Conservation (phyloP, 2,888 invertebrate species). For the Chalcosyrphus nemorum region DNA sequence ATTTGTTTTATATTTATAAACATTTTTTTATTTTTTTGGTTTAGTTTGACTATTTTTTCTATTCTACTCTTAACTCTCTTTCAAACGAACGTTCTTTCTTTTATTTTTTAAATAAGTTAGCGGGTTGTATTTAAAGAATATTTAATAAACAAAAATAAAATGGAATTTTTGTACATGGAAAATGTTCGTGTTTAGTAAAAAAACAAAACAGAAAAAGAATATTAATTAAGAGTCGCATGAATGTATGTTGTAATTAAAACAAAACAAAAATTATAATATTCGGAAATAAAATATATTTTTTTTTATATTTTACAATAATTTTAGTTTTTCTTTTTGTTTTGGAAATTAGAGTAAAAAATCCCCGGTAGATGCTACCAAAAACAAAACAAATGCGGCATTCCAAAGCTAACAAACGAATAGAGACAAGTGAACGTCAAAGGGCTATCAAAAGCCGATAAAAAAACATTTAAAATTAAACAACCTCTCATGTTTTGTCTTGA, state of each 20-base stretch:
- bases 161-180: slow-evolving; percentile 48
- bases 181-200: slow-evolving; percentile 30
- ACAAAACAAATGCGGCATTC: no score
- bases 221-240: slow-evolving; percentile 46
- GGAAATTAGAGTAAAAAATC: no score
- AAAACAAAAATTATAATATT: slow-evolving; percentile 43
- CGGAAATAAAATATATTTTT: slow-evolving; percentile 61
- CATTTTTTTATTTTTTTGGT: slow-evolving; percentile 35
- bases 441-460: no score
- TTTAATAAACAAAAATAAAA: slow-evolving; percentile 27
- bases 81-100: slow-evolving; percentile 1
- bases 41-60: slow-evolving; percentile 30
- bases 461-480: no score
- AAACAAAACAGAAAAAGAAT: no score
- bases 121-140: slow-evolving; percentile 62
- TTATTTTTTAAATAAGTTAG: slow-evolving; percentile 37
- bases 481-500: no score
- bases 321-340: not conserved
- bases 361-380: no score
- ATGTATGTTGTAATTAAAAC: slow-evolving; percentile 61
- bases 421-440: no score
- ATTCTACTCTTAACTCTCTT: slow-evolving; percentile 2
- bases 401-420: no score
- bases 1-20: slow-evolving; percentile 53
- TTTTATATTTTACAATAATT: slow-evolving; percentile 37